Evolutionary conservation across 2,113 vertebrate genomes (phyloP), one percentile per base, ranked within the genome.

Genomic region (Stictonetta naevosa): DNA sequence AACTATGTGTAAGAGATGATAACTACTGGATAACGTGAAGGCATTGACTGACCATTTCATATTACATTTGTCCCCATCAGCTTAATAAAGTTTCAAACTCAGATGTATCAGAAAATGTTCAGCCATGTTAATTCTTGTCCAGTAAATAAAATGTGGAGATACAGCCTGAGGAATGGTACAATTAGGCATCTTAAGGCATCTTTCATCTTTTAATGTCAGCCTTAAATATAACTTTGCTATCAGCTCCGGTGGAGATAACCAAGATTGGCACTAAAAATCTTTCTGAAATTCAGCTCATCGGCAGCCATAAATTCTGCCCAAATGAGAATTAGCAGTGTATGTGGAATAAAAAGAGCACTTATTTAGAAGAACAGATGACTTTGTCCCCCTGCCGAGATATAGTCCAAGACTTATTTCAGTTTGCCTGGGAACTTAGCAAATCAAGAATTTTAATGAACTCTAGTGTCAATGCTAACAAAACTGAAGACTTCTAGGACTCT

Each of bases 361-460:
- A 78, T 91, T 95, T 58, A 50, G 75, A 83, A 95, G 74, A 79
- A 97, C 95, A 46, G 10, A 82, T 95, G 6, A 52, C 12, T 91
- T 91, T 85, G 18, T 71, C 16, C 77, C 63, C 81, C 34, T 93
- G 31, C 29, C 82, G 67, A 94, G 66, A 89, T 15, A 66, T 16
- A 96, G 63, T 88, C 64, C 71, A 95, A 68, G 68, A 50, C 6
- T 56, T 82, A 69, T 83, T 88, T 87, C 52, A 71, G 26, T 76
- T 23, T 90, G 60, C 10, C 33, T 66, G 28, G 33, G 28, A 68
- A 92, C 28, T 67, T 79, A 69, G 48, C 3, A 97, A 94, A 94
- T 79, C 75, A 94, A 55, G 23, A 8, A 38, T 79, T 75, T 76
- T 44, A 92, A 89, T 71, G 84, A 89, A 86, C 26, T 90, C 86